These are phyloP conservation scores for Malthinus flaveolus DNA, from an alignment of 2,888 invertebrate genomes.

Conservation along the genomic window DNA sequence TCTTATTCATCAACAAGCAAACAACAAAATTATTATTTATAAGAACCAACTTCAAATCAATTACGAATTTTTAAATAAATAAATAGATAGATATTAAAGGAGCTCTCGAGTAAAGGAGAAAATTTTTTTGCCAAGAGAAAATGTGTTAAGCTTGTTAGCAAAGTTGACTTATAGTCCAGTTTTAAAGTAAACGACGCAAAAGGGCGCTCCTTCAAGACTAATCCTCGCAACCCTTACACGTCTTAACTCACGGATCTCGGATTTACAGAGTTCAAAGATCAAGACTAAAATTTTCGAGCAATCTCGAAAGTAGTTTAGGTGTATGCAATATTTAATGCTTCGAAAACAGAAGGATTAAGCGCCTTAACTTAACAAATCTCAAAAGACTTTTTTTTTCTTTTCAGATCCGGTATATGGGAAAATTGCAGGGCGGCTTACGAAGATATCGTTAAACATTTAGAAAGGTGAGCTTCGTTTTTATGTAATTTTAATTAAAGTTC, in stretches of 20 bases:
- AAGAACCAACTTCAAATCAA: too few species aligned
- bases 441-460: conserved; percentile 93
- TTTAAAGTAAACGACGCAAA: conserved; percentile 37
- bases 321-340: conserved; percentile 52
- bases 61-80: too few species aligned
- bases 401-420: conserved; percentile 88
- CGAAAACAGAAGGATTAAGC: conserved; percentile 48
- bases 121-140: conserved; percentile 20
- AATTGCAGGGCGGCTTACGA: conserved; percentile 94
- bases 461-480: conserved; percentile 70
- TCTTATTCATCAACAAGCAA: conserved; percentile 35
- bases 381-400: conserved; percentile 33
- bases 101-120: too few species aligned
- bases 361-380: conserved; percentile 32
- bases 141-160: conserved; percentile 18
- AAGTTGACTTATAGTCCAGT: conserved; percentile 30
- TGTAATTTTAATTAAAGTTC: neutral
- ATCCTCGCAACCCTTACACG: conserved; percentile 33
- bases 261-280: conserved; percentile 38
- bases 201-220: conserved; percentile 35
- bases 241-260: conserved; percentile 31
- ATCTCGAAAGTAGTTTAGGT: conserved; percentile 47
- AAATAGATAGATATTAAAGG: too few species aligned
- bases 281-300: conserved; percentile 40
- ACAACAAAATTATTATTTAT: too few species aligned